A percentile compares a stretch with the other conserved stretches of the same genome.
Evolutionary conservation across 2,113 vertebrate species (phyloP).

Genomic region (Psittacara wagleri): DNA sequence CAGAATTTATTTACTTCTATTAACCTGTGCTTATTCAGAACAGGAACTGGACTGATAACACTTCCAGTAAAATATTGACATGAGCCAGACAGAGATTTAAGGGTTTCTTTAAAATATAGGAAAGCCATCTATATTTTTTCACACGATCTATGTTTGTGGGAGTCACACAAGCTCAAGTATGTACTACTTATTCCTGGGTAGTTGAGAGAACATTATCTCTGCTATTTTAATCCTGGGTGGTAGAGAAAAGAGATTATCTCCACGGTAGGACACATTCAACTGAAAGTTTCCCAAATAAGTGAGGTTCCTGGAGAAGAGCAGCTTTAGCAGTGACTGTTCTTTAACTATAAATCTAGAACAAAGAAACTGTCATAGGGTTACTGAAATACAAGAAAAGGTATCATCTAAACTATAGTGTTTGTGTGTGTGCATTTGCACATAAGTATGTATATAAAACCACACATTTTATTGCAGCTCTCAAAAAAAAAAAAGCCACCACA

Average conservation of each 20-base stretch:
- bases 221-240: background rate
- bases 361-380: background rate
- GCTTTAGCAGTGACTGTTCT: background rate
- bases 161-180: background rate
- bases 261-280: background rate
- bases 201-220: background rate
- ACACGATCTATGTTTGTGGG: background rate
- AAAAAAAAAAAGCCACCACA: background rate
- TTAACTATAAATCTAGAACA: background rate
- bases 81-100: constrained; percentile 3
- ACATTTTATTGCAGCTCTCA: background rate
- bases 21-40: background rate
- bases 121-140: constrained; percentile 27
- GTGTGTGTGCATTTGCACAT: background rate
- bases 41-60: background rate
- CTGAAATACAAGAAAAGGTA: background rate
- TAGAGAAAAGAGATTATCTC: background rate
- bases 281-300: background rate
- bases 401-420: background rate
- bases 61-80: constrained; percentile 27
- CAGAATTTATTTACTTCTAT: constrained; percentile 23
- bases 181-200: background rate
- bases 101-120: constrained; percentile 34
- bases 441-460: background rate
- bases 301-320: background rate